Percentiles rank a stretch among this genome's conserved stretches.
Conservation (phyloP, 2,797 vertebrate genomes). For the Balearica regulorum region DNA sequence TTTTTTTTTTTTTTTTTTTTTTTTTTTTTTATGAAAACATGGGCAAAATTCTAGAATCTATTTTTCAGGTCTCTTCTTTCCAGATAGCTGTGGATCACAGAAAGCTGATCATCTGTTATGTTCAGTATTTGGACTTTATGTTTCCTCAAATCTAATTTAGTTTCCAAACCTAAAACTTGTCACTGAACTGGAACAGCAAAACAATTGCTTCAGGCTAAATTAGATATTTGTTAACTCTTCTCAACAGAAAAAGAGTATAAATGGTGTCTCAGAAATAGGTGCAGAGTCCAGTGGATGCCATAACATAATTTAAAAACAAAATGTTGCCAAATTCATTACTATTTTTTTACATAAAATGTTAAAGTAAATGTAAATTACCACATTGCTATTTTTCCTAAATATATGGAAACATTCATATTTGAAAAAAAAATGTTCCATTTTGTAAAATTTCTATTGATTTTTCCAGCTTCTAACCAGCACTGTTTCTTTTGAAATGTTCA, state of each 20-base stretch:
- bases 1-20: too few species aligned
- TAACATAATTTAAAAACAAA: neutral
- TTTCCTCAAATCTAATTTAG: neutral
- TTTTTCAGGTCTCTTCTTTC: neutral
- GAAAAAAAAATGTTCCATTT: neutral
- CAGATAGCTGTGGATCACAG: neutral
- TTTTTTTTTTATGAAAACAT: neutral
- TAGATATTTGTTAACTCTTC: neutral
- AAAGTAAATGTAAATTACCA: neutral
- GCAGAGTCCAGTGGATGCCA: neutral
- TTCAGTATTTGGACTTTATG: neutral
- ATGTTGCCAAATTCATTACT: neutral
- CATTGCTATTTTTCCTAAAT: fast-evolving
- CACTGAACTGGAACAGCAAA: neutral
- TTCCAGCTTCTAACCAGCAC: neutral
- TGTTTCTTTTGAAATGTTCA: neutral
- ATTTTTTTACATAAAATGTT: neutral
- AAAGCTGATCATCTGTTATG: neutral
- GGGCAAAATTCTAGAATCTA: neutral
- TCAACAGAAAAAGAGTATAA: neutral
- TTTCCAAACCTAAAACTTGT: neutral
- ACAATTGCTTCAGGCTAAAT: neutral
- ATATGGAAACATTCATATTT: neutral
- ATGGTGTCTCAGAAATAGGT: neutral
- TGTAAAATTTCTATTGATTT: neutral